Conservation (phyloP, 2,113 vertebrate genomes). For the Phaetusa simplex region DNA sequence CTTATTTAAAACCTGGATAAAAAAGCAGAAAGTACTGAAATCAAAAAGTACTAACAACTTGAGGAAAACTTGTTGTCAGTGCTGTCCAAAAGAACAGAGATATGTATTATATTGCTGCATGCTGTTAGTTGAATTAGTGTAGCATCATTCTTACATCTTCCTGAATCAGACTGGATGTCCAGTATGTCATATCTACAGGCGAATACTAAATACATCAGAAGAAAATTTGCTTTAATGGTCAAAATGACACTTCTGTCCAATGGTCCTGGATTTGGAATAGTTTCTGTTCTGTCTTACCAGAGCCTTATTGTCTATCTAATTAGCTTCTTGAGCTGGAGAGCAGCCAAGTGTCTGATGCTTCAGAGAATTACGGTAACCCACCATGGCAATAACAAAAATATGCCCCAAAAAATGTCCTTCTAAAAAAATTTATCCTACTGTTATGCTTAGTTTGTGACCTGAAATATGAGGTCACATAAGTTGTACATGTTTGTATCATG, state of each 20-base stretch:
- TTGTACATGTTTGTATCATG: not conserved
- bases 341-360: not conserved
- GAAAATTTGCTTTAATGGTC: not conserved
- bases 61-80: not conserved
- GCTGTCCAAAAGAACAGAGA: not conserved
- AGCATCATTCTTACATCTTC: not conserved
- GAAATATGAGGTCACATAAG: not conserved
- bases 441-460: not conserved
- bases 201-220: not conserved
- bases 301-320: not conserved
- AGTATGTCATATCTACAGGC: not conserved
- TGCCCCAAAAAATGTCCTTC: not conserved
- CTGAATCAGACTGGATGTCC: not conserved
- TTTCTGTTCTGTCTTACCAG: not conserved
- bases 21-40: not conserved
- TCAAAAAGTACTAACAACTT: not conserved
- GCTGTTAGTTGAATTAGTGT: not conserved
- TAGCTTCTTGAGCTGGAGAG: not conserved
- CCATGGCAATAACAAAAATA: not conserved
- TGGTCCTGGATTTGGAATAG: not conserved
- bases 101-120: not conserved
- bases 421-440: not conserved
- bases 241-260: not conserved
- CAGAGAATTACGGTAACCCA: not conserved
- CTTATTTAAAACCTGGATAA: not conserved